phyloP scores from a whole-genome alignment of 2,113 vertebrate species.

The Sterrhoptilus dennistouni region DNA sequence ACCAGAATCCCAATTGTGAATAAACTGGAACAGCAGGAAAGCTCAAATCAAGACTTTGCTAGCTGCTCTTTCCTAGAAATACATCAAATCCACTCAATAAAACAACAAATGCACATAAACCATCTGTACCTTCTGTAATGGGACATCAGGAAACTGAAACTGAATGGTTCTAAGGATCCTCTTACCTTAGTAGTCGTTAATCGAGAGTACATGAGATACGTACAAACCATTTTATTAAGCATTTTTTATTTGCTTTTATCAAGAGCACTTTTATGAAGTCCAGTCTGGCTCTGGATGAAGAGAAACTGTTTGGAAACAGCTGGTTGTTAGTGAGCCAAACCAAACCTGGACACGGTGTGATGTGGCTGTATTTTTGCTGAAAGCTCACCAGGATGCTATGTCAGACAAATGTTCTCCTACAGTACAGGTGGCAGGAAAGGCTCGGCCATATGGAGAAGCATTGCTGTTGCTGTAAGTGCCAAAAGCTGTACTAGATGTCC shows the following conservation, averaged over 20 bases:
- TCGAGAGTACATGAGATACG: accelerated
- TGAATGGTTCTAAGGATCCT: not conserved
- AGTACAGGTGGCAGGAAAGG: constrained; percentile 33
- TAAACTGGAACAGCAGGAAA: not conserved
- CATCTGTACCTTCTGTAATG: not conserved
- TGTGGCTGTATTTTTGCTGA: not conserved
- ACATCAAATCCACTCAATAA: not conserved
- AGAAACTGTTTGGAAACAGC: constrained; percentile 4
- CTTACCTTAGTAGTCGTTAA: not conserved
- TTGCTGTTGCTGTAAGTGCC: not conserved
- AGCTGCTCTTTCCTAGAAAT: not conserved
- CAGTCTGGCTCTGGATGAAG: not conserved
- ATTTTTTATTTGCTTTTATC: not conserved
- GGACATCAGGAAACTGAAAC: not conserved
- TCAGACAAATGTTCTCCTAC: not conserved
- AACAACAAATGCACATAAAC: not conserved
- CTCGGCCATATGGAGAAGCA: constrained; percentile 12
- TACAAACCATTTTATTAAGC: not conserved
- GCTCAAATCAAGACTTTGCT: not conserved
- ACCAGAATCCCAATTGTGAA: not conserved
- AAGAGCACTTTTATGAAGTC: not conserved
- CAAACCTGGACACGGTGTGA: not conserved
- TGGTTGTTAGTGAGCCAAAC: not conserved
- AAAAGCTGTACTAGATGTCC: not conserved
- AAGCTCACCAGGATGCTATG: not conserved